Evolutionary conservation across 2,797 vertebrate species (phyloP).

Genomic region (Ispidina picta): DNA sequence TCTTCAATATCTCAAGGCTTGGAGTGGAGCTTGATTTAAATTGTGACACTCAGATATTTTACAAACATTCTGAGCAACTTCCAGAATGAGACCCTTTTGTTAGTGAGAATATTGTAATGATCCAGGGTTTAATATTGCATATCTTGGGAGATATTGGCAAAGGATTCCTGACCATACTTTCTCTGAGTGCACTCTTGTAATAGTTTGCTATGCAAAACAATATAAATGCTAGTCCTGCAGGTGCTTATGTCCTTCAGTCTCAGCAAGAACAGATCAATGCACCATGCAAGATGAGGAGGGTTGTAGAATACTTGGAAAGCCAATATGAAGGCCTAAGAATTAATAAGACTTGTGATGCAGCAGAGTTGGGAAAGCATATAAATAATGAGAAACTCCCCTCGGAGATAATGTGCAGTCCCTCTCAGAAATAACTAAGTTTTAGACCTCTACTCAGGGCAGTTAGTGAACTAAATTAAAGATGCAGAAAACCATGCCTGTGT

Average conservation of each 20-base stretch:
- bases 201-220: not conserved
- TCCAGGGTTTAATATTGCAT: not conserved
- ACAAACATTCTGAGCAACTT: not conserved
- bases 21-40: not conserved
- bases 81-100: not conserved
- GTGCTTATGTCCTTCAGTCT: not conserved
- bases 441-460: not conserved
- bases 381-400: not conserved
- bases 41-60: not conserved
- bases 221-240: constrained; percentile 13
- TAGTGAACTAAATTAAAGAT: not conserved
- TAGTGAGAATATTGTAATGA: not conserved
- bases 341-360: not conserved
- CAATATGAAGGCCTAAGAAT: not conserved
- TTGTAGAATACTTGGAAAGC: not conserved
- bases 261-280: not conserved
- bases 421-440: not conserved
- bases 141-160: not conserved
- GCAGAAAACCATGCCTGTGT: not conserved
- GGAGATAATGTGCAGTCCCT: not conserved
- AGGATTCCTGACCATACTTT: not conserved
- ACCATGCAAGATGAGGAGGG: not conserved
- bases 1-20: not conserved
- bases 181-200: not conserved
- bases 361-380: not conserved